Evolutionary conservation across 64 coral and sea anemone genomes (phyloP).

Genomic region (Pocillopora damicornis): DNA sequence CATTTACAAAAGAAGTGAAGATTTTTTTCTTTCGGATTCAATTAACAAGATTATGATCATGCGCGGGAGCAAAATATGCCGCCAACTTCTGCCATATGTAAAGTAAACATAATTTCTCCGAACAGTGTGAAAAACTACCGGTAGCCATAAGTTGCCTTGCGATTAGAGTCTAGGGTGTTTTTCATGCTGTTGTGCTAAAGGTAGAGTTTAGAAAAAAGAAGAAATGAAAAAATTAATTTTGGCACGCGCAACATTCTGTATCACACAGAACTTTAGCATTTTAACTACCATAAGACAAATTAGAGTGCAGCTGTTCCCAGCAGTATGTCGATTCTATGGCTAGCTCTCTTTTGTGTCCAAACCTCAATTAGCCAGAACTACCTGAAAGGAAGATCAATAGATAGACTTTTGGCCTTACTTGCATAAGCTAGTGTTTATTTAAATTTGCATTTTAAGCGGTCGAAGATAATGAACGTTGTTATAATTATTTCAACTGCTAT

Average conservation of each 20-base stretch:
- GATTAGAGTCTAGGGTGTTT: not conserved
- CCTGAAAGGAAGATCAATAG: no score
- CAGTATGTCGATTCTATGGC: no score
- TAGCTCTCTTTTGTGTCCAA: no score
- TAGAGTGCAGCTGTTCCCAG: not conserved
- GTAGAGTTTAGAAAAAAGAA: not conserved
- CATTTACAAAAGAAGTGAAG: not conserved
- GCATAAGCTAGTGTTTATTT: no score
- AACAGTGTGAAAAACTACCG: not conserved
- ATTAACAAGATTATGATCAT: no score
- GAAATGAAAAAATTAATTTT: not conserved
- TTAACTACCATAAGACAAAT: not conserved
- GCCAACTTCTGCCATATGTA: not conserved
- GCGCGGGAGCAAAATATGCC: no score
- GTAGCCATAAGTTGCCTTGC: not conserved
- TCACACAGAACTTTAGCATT: not conserved
- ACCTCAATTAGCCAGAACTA: no score
- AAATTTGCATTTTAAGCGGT: no score
- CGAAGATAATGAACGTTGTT: no score
- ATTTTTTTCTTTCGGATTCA: not conserved
- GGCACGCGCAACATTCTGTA: not conserved
- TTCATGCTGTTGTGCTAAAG: not conserved
- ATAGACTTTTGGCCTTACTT: no score
- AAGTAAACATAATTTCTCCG: not conserved
- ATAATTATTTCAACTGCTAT: no score